phyloP scores from a whole-genome alignment of 2,888 invertebrate genomes.

The Ophraella communa region DNA sequence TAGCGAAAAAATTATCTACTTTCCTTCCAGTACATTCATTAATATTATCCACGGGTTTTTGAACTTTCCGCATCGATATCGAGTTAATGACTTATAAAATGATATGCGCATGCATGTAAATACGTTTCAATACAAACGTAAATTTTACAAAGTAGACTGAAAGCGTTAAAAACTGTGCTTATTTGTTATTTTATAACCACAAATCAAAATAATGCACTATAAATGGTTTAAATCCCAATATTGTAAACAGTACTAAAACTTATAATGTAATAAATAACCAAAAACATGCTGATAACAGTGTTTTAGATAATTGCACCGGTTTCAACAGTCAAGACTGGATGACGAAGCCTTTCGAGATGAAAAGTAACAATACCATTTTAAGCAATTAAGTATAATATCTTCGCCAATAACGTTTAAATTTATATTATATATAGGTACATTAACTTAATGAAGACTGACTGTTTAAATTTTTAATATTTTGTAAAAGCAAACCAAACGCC shows the following conservation, averaged over 20 bases:
- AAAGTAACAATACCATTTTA: neutral
- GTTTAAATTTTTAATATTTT: no score
- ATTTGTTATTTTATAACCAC: neutral
- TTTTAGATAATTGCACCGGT: neutral
- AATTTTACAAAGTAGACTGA: slow-evolving; percentile 6
- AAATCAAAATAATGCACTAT: neutral
- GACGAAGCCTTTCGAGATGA: neutral
- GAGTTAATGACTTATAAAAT: slow-evolving; percentile 23
- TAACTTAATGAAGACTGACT: no score
- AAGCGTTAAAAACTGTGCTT: no score
- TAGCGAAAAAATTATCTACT: neutral
- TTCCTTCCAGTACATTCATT: neutral
- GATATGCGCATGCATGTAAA: slow-evolving; percentile 5
- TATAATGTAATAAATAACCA: neutral
- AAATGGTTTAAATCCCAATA: neutral
- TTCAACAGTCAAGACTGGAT: neutral
- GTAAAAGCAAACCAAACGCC: no score
- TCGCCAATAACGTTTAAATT: no score
- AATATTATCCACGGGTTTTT: slow-evolving; percentile 13
- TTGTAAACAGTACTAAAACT: neutral
- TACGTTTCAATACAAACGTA: slow-evolving; percentile 8
- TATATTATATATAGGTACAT: no score
- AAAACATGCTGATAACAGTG: neutral
- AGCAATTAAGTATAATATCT: neutral
- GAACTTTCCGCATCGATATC: slow-evolving; percentile 12